Conservation (phyloP, 1,140 invertebrate genomes). For the Neoseiulus cucumeris region DNA sequence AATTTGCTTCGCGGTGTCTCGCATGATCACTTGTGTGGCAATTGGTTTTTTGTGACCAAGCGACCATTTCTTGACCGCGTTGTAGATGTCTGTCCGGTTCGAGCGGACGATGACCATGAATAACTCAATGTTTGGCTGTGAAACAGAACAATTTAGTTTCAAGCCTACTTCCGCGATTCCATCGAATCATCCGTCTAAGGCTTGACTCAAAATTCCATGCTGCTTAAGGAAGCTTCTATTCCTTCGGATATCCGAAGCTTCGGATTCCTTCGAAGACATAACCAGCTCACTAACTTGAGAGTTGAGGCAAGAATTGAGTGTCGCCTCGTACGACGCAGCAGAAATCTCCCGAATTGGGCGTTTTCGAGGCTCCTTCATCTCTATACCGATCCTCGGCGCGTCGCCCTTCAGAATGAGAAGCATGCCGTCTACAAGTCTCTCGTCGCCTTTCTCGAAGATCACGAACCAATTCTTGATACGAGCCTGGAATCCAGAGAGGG, state of each 20-base stretch:
- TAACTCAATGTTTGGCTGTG: neutral
- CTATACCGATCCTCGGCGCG: neutral
- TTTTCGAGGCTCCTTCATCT: neutral
- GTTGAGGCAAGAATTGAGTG: too few species aligned
- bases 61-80: neutral
- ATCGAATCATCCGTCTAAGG: too few species aligned
- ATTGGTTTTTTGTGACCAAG: neutral
- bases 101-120: neutral
- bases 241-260: too few species aligned
- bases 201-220: too few species aligned
- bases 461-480: neutral
- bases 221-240: too few species aligned
- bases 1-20: neutral
- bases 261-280: too few species aligned
- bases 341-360: too few species aligned
- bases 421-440: neutral
- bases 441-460: neutral
- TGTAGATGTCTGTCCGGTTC: neutral
- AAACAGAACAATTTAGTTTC: too few species aligned
- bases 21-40: neutral
- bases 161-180: too few species aligned
- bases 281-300: too few species aligned
- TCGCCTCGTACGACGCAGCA: too few species aligned
- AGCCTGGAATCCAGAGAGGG: neutral
- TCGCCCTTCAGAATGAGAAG: neutral